Percentiles rank a stretch among this genome's conserved stretches.
These are phyloP conservation scores for Haemorhous mexicanus DNA, from an alignment of 2,113 vertebrate genomes.

Conservation along the genomic window DNA sequence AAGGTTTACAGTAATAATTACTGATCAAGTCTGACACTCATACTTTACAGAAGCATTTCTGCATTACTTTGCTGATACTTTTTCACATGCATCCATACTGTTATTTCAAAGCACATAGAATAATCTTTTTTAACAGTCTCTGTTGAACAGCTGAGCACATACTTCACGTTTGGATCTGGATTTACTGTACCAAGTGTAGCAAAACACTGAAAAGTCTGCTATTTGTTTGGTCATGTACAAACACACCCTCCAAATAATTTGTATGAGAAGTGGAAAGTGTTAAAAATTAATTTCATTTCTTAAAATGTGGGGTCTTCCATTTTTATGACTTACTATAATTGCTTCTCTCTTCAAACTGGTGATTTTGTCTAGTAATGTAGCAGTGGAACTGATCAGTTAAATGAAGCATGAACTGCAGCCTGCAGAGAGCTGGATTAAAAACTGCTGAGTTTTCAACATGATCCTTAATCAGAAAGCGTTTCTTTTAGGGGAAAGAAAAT, in stretches of 20 bases:
- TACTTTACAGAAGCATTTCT: neutral
- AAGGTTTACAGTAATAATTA: neutral
- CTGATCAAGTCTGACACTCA: neutral
- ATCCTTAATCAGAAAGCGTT: conserved; percentile 62
- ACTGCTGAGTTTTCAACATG: conserved; percentile 67
- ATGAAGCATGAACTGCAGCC: conserved; percentile 67
- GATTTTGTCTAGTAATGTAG: conserved; percentile 60
- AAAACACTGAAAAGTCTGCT: neutral
- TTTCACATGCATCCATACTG: neutral
- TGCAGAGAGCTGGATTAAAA: conserved; percentile 68
- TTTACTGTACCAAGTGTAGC: neutral
- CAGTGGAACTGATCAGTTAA: conserved; percentile 68
- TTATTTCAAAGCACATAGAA: neutral
- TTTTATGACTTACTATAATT: conserved; percentile 60
- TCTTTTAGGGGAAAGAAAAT: conserved; percentile 45
- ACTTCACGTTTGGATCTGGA: neutral
- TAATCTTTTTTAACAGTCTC: conserved; percentile 16
- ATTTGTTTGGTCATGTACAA: neutral
- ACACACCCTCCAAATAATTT: neutral
- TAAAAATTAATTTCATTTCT: neutral
- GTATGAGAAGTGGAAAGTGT: neutral
- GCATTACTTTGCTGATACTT: neutral
- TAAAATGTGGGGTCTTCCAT: conserved; percentile 32
- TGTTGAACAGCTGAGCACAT: neutral
- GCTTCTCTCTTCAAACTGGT: conserved; percentile 39